Evolutionary conservation across 2,113 vertebrate genomes (phyloP), one percentile per base, ranked within the genome.

Genomic region (Thinocorus orbignyianus): DNA sequence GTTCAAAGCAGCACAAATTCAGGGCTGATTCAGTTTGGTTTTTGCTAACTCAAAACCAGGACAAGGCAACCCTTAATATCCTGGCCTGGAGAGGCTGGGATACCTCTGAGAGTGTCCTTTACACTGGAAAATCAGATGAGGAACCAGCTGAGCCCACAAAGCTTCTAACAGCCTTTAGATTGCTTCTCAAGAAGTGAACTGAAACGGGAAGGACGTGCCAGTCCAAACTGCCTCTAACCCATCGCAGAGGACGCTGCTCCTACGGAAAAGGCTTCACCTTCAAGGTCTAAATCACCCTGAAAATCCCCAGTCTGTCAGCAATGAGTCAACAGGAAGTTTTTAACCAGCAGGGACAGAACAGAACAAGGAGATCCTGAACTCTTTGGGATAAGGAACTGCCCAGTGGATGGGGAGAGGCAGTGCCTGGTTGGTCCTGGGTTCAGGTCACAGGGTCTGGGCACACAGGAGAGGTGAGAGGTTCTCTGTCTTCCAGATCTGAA

Each of bases 251-350:
- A 17, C 48, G 3, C 33, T 33, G 57, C 48, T 84, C 35, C 61
- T 14, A 3, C 12, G 26, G 25, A 81, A 26, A 41, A 92, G 71
- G 35, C 13, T 54, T 68, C 17, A 52, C 48, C 79, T 68, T 20
- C 10, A 20, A 54, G 62, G 39, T 35, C 44, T 74, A 74, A 86
- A 92, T 31, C 71, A 82, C 28, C 33, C 74, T 17, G 19, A 60
- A 72, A 90, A 20, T 33, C 33, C 76, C 61, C 39, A 17, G 31
- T 13, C 51, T 0, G 0, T 46, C 88, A 74, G 33, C 86, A 72
- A 2, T 72, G 86, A 95, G 70, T 80, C 93, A 95, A 76, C 93
- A 95, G 94, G 93, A 93, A 82, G 89, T 23, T 76, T 76, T 46
- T 64, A 90, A 90, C 23, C 66, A 71, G 37, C 48, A 31, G 80